Base-by-base conservation (phyloP, 2,888 invertebrate species). In the Andrena camellia region DNA sequence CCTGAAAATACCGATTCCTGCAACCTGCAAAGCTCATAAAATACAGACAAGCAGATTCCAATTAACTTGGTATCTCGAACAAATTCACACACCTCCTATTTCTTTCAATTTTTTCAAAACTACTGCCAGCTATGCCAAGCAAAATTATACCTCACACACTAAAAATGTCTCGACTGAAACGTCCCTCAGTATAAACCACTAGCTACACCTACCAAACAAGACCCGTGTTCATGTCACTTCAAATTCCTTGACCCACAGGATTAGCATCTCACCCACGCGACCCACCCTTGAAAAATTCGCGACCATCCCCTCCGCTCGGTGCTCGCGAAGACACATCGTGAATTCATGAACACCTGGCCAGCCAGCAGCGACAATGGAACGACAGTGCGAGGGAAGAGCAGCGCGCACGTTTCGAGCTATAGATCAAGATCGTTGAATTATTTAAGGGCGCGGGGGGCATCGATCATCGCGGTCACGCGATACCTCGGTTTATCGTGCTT, bases 391-490 rank as follows among this genome's bases (percentile, higher is more conserved):
- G 72, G 76, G 71, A 77, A 69, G 72, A 81, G 64, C 69, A 60
- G 50, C 48, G 20, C 62, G 63, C n/a, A n/a, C 72, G 78, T 77
- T 81, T 67, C 79, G 69, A 71, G 54, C 84, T 84, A 74, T 88
- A 89, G 85, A 82, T 83, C 86, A 88, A 89, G 90, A 91, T 92
- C 85, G 86, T 86, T 91, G 89, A 92, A 92, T 92, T 91, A 92
- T 92, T 92, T 89, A 91, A 91, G 87, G 42, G 42, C 4, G 78
- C 86, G 76, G 42, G 77, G 60, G 80, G 83, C 90, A 90, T 91
- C 90, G 90, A 91, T 92, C 90, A 90, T 90, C 84, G 79, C 70
- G 88, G 91, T 91, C 92, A 91, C 92, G 92, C 90, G 91, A 92
- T 90, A 85, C 78, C 78, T 59, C 71, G 78, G 66, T 75, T 60